phyloP scores from a whole-genome alignment of 2,113 vertebrate genomes.

The Aldabrachelys gigantea region DNA sequence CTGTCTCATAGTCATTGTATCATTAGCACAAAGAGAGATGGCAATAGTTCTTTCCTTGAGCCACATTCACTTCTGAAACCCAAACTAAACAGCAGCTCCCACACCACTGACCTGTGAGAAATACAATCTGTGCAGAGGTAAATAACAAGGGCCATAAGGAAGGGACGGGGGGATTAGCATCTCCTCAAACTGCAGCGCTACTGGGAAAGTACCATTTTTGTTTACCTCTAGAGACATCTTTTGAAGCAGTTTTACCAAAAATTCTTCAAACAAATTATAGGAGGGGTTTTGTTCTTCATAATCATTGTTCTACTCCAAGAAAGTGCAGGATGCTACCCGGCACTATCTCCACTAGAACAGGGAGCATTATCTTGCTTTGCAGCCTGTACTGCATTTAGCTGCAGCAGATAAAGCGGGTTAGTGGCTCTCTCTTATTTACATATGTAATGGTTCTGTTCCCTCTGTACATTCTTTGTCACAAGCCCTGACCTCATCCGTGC shows the following conservation, averaged over 20 bases:
- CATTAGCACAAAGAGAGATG: neutral
- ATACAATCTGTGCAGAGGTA: neutral
- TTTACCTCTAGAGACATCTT: neutral
- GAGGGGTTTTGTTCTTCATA: slow-evolving; percentile 13
- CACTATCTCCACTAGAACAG: slow-evolving; percentile 44
- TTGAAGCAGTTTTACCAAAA: neutral
- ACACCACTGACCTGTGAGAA: neutral
- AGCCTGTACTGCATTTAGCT: neutral
- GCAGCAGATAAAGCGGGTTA: slow-evolving; percentile 29
- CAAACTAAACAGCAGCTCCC: neutral
- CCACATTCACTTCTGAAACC: neutral
- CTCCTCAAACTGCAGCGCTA: neutral
- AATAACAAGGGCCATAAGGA: neutral
- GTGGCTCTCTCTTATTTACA: slow-evolving; percentile 24
- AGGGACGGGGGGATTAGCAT: neutral
- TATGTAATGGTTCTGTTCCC: slow-evolving; percentile 15
- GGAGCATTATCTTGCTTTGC: slow-evolving; percentile 44
- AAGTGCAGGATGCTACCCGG: neutral
- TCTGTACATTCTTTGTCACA: neutral
- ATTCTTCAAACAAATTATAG: slow-evolving; percentile 7
- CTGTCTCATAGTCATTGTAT: neutral
- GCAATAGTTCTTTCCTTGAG: neutral
- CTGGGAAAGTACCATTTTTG: neutral
- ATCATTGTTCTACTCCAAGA: slow-evolving; percentile 1
- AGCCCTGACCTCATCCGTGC: neutral